Percentiles rank a stretch among this genome's conserved stretches.
phyloP scores from a whole-genome alignment of 2,888 invertebrate species.

The Balanococcus diminutus region DNA sequence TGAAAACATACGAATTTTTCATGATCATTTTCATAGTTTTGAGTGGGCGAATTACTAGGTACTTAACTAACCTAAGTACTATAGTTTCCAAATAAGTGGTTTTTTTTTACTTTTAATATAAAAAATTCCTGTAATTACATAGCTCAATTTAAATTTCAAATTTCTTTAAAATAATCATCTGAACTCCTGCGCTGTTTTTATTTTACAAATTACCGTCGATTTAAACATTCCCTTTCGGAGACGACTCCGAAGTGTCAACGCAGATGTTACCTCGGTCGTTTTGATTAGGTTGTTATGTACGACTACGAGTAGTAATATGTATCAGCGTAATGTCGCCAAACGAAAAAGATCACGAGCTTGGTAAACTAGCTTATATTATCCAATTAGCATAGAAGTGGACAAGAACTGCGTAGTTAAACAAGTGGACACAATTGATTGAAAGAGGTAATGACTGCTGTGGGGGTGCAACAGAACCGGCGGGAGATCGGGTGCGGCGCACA shows the following conservation, averaged over 20 bases:
- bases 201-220: neutral
- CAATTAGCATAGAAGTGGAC: conserved; percentile 51
- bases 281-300: neutral
- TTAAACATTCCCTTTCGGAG: neutral
- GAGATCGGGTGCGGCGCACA: conserved; percentile 26
- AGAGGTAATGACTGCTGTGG: conserved; percentile 48
- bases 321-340: neutral
- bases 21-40: no score
- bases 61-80: no score
- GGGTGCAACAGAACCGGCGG: conserved; percentile 22
- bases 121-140: no score
- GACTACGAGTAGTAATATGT: no score
- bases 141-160: no score
- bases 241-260: neutral
- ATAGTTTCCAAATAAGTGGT: no score
- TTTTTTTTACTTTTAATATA: no score
- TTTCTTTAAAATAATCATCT: neutral
- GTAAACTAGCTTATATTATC: conserved; percentile 38
- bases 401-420: conserved; percentile 49
- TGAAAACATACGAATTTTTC: no score
- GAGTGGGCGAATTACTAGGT: no score
- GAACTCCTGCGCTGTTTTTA: neutral
- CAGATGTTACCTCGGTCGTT: neutral
- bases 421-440: conserved; percentile 53
- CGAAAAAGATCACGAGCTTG: neutral